These are phyloP conservation scores for Semicossyphus pulcher DNA, from an alignment of 2,113 vertebrate species.

Conservation along the genomic window DNA sequence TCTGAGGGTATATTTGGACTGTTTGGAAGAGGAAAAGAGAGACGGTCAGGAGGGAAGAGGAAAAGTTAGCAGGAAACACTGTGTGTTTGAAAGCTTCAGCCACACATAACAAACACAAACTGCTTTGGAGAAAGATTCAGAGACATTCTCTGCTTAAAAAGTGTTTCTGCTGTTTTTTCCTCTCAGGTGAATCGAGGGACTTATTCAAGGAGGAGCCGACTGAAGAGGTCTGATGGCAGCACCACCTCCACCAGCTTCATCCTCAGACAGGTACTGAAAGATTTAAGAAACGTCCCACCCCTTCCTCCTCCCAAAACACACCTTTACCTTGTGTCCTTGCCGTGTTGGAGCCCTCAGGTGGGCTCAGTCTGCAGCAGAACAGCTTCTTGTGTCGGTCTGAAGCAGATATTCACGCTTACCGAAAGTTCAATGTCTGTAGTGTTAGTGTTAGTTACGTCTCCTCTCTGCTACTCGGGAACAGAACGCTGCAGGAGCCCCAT, in stretches of 20 bases:
- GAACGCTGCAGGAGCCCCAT: no score
- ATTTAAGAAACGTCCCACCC: no score
- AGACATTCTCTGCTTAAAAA: not conserved
- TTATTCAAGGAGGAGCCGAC: conserved; percentile 89
- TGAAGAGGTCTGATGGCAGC: conserved; percentile 92
- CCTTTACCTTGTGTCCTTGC: no score
- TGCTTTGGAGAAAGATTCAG: not conserved
- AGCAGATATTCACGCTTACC: no score
- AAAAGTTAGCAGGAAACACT: not conserved
- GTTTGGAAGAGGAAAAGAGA: conserved; percentile 27
- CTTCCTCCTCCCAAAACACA: no score
- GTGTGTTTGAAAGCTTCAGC: not conserved
- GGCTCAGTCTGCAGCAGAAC: no score
- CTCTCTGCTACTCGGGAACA: no score
- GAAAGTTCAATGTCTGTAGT: no score
- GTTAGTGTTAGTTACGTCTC: no score
- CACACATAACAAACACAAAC: not conserved
- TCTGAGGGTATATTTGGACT: conserved; percentile 64
- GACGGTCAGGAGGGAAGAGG: conserved; percentile 9
- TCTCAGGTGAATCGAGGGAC: conserved; percentile 89
- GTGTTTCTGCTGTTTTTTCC: not conserved
- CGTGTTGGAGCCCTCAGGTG: no score
- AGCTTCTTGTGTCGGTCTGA: no score
- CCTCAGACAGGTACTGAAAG: conserved; percentile 90
- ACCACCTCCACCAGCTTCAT: conserved; percentile 95